phyloP scores from a whole-genome alignment of 2,797 vertebrate species.

The Sebastes steindachneri region DNA sequence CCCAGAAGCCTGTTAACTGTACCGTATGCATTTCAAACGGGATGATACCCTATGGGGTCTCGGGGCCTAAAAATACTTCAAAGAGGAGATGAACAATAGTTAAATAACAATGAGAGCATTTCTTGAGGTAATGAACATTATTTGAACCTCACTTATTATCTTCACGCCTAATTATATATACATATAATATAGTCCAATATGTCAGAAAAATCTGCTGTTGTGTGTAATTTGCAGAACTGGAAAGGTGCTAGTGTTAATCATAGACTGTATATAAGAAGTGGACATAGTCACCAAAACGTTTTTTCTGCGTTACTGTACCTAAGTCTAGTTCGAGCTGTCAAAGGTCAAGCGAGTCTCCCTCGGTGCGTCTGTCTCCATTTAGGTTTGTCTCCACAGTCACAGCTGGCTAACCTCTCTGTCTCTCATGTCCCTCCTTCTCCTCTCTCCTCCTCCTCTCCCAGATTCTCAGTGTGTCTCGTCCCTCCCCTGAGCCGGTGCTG shows the following conservation, averaged over 20 bases:
- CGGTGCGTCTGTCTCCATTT: constrained; percentile 31
- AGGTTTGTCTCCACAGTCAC: constrained; percentile 20
- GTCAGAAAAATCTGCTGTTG: neutral
- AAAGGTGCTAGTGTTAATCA: neutral
- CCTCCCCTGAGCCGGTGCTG: constrained; percentile 41
- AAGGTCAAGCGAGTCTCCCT: constrained; percentile 14
- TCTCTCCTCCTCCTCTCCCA: constrained; percentile 28
- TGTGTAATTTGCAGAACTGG: too few relatives aligned
- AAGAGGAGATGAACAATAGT: constrained; percentile 43
- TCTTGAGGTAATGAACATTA: constrained; percentile 36
- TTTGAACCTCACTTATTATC: constrained; percentile 25
- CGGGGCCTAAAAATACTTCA: constrained; percentile 50
- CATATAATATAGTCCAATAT: neutral
- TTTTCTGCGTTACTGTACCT: neutral
- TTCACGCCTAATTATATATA: neutral
- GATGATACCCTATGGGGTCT: constrained; percentile 14
- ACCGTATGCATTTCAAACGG: constrained; percentile 50
- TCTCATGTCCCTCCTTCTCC: constrained; percentile 31
- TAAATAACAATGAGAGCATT: constrained; percentile 31
- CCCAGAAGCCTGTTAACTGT: constrained; percentile 34
- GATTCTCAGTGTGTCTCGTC: constrained; percentile 13
- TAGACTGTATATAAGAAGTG: neutral
- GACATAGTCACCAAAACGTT: neutral
- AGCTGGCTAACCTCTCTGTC: constrained; percentile 29
- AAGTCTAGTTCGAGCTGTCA: neutral